Evolutionary conservation across 2,113 vertebrate genomes (phyloP).

Genomic region (Hippocampus comes): DNA sequence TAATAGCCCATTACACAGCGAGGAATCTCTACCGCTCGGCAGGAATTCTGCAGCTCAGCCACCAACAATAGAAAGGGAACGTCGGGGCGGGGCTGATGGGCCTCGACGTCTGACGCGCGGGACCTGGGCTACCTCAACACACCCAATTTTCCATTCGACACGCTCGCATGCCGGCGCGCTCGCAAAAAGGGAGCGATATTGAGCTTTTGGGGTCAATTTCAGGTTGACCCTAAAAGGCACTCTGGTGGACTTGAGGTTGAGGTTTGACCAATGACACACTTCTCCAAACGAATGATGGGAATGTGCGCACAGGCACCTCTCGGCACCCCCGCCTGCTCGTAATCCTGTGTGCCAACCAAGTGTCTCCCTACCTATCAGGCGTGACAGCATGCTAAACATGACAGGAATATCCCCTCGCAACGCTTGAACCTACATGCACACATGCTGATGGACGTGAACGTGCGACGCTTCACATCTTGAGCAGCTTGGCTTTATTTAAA

Average conservation of each 20-base stretch:
- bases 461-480: background rate
- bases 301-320: conserved; percentile 28
- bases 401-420: conserved; percentile 44
- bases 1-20: conserved; percentile 62
- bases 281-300: too few relatives aligned
- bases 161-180: background rate
- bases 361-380: conserved; percentile 14
- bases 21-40: conserved; percentile 66
- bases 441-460: conserved; percentile 37
- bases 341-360: conserved; percentile 36
- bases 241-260: too few relatives aligned
- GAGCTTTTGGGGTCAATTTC: background rate
- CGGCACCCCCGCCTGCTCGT: conserved; percentile 28
- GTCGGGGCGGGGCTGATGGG: conserved; percentile 44
- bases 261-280: too few relatives aligned
- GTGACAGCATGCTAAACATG: conserved; percentile 21
- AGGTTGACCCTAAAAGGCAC: too few relatives aligned
- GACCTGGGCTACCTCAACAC: conserved; percentile 37
- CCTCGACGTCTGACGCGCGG: conserved; percentile 50
- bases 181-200: background rate
- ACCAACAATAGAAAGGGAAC: conserved; percentile 65
- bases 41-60: conserved; percentile 59
- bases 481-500: conserved; percentile 9
- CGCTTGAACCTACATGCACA: conserved; percentile 11
- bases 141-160: conserved; percentile 46